phyloP scores from a whole-genome alignment of 2,113 vertebrate species.

The Raja brachyura region DNA sequence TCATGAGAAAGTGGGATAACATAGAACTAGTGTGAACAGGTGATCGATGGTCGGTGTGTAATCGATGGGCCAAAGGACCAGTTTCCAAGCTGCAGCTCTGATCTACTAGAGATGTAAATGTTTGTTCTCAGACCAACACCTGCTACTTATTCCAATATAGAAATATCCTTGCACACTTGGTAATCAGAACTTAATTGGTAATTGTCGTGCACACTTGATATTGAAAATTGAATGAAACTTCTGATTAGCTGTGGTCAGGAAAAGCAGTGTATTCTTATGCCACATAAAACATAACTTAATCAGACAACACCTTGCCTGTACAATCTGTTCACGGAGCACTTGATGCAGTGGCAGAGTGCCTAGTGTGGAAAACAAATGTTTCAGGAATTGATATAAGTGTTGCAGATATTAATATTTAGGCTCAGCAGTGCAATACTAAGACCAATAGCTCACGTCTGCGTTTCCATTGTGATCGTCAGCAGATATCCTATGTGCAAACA shows the following conservation, averaged over 20 bases:
- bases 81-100: no score
- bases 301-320: not conserved
- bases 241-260: not conserved
- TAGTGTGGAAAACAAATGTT: not conserved
- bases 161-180: not conserved
- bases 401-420: not conserved
- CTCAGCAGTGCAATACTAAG: not conserved
- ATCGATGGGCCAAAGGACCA: no score
- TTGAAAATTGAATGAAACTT: not conserved
- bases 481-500: not conserved
- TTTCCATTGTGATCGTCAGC: not conserved
- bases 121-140: not conserved
- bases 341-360: not conserved
- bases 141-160: not conserved
- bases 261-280: not conserved
- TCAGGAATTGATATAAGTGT: not conserved
- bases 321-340: not conserved
- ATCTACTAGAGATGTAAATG: not conserved
- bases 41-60: no score
- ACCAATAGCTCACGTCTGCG: not conserved
- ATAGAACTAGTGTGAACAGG: no score
- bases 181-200: constrained; percentile 9
- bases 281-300: not conserved
- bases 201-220: not conserved
- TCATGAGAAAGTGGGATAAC: no score